phyloP scores from a whole-genome alignment of 1,140 invertebrate genomes.

The Galendromus occidentalis region DNA sequence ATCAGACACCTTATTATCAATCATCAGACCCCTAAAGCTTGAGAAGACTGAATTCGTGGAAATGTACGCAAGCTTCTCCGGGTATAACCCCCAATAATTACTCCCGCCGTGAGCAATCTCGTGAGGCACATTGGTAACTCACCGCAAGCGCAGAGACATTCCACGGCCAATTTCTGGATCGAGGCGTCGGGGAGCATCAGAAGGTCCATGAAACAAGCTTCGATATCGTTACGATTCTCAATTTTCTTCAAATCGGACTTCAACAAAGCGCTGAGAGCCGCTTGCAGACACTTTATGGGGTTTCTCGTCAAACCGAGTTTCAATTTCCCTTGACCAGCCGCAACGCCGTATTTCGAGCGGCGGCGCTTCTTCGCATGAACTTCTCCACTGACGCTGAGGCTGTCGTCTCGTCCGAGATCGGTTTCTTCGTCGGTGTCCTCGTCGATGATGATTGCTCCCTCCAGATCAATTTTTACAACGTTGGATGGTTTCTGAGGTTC shows the following conservation, averaged over 20 bases:
- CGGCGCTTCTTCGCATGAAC: not conserved
- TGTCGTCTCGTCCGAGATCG: slow-evolving; percentile 28
- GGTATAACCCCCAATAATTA: too few species aligned
- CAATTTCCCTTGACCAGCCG: not conserved
- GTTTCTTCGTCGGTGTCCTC: slow-evolving; percentile 19
- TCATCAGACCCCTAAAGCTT: too few species aligned
- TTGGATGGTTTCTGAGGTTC: not conserved
- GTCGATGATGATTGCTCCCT: slow-evolving; percentile 16
- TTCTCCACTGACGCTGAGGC: not conserved
- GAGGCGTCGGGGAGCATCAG: slow-evolving; percentile 50
- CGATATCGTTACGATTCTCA: slow-evolving; percentile 39
- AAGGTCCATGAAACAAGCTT: slow-evolving; percentile 33
- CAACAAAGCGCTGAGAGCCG: not conserved
- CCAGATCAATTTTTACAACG: slow-evolving; percentile 13
- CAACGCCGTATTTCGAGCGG: not conserved
- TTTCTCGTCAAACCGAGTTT: not conserved
- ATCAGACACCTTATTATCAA: not conserved
- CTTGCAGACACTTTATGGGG: not conserved
- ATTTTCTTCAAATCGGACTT: slow-evolving; percentile 14
- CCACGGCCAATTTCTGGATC: slow-evolving; percentile 60
- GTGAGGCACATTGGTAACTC: slow-evolving; percentile 15
- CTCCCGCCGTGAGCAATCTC: too few species aligned
- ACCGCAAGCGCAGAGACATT: slow-evolving; percentile 62
- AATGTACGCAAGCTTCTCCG: too few species aligned
- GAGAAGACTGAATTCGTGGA: not conserved